Percentiles rank a stretch among this genome's conserved stretches.
Conservation (phyloP, 2,888 invertebrate genomes). For the Zeuzera pyrina region DNA sequence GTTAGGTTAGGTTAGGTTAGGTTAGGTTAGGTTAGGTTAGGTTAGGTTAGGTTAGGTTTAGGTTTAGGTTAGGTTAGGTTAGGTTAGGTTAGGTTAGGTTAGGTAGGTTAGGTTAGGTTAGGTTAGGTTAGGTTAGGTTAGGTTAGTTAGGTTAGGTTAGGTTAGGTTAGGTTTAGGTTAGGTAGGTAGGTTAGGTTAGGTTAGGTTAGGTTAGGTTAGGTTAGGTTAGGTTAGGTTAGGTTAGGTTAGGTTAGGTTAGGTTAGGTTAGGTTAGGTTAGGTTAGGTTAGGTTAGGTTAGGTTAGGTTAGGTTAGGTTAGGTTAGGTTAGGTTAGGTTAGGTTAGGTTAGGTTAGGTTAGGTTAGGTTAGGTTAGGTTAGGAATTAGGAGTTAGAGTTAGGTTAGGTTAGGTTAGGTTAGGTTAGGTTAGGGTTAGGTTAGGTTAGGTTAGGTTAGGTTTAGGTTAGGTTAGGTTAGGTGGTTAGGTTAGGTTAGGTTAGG, state of each 20-base stretch:
- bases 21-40: constrained; percentile 8
- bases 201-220: constrained; percentile 16
- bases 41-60: constrained; percentile 10
- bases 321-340: constrained; percentile 14
- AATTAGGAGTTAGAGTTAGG: too few relatives aligned
- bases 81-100: constrained; percentile 2
- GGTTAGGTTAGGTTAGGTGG: constrained; percentile 20
- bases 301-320: constrained; percentile 8
- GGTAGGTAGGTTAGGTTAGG: constrained; percentile 10
- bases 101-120: too few relatives aligned
- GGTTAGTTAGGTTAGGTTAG: background rate
- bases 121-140: constrained; percentile 1
- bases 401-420: constrained; percentile 13
- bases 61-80: constrained; percentile 5
- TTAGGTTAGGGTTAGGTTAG: constrained; percentile 18
- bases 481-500: constrained; percentile 18
- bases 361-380: constrained; percentile 17
- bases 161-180: background rate
- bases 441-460: constrained; percentile 19
- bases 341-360: constrained; percentile 16
- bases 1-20: constrained; percentile 11
- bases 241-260: constrained; percentile 11
- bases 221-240: constrained; percentile 11
- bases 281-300: constrained; percentile 14
- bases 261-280: constrained; percentile 13